Conservation (phyloP, 2,113 vertebrate genomes). For the Saimiri boliviensis region DNA sequence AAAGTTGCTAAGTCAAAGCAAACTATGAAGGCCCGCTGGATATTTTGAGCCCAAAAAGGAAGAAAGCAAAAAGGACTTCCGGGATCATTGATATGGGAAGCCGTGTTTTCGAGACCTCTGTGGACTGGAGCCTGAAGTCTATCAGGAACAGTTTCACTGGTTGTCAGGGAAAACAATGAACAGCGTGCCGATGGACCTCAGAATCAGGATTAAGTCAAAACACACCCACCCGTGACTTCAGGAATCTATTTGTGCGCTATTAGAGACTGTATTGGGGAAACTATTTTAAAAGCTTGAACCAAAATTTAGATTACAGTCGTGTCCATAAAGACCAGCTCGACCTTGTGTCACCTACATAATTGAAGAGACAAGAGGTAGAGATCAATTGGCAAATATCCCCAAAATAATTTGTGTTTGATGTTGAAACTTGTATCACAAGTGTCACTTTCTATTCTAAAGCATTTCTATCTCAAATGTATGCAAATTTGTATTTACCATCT, state of each 20-base stretch:
- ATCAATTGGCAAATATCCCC: neutral
- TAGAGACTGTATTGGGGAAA: neutral
- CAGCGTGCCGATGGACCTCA: neutral
- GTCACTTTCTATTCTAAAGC: neutral
- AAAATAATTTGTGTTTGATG: constrained; percentile 13
- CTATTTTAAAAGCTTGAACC: neutral
- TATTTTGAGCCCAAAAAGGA: constrained; percentile 17
- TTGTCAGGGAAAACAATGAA: constrained; percentile 1
- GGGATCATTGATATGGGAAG: neutral
- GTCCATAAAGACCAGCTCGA: neutral
- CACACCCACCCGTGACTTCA: neutral
- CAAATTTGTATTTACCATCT: neutral
- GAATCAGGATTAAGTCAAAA: neutral
- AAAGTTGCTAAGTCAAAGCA: constrained; percentile 31
- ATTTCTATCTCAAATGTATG: neutral
- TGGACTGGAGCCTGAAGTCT: neutral
- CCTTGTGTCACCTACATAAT: neutral
- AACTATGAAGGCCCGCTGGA: constrained; percentile 47
- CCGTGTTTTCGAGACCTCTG: neutral
- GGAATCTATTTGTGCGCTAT: neutral
- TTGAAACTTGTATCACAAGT: neutral
- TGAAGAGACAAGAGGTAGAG: neutral
- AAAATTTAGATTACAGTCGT: neutral
- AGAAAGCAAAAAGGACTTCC: neutral
- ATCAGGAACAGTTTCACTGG: neutral